Evolutionary conservation across 1,140 invertebrate species (phyloP).

Genomic region (Antheraea mylitta): DNA sequence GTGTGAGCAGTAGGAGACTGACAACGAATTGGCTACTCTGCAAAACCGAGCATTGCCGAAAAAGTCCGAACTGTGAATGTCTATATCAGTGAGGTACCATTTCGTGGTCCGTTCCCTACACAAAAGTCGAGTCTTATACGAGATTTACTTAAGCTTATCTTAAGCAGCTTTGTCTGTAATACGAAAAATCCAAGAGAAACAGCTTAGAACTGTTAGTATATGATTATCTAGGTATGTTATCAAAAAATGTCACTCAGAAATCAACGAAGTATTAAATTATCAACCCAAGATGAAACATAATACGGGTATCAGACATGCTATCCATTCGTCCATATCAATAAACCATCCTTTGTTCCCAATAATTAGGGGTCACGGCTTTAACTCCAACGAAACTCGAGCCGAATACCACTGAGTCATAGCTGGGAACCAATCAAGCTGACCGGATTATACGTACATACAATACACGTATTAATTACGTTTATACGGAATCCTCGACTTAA

Average conservation of each 20-base stretch:
- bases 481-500: not conserved
- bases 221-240: not conserved
- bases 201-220: no score
- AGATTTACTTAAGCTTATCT: no score
- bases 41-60: no score
- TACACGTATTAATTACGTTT: not conserved
- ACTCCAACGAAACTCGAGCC: constrained; percentile 38
- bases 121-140: no score
- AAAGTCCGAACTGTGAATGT: no score
- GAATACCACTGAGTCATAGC: constrained; percentile 39
- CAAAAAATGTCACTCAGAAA: not conserved
- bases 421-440: constrained; percentile 26
- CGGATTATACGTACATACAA: constrained; percentile 4
- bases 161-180: no score
- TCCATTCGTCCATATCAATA: constrained; percentile 8
- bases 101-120: no score
- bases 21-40: no score
- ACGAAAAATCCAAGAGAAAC: no score
- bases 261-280: not conserved
- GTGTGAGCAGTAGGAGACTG: no score
- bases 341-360: constrained; percentile 49
- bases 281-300: constrained; percentile 5
- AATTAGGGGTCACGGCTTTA: constrained; percentile 43
- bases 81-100: no score
- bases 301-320: not conserved